Percentiles rank a stretch among this genome's conserved stretches.
Conservation (phyloP, 53 echinoderm and acorn worm genomes). For the Apostichopus leukothele region DNA sequence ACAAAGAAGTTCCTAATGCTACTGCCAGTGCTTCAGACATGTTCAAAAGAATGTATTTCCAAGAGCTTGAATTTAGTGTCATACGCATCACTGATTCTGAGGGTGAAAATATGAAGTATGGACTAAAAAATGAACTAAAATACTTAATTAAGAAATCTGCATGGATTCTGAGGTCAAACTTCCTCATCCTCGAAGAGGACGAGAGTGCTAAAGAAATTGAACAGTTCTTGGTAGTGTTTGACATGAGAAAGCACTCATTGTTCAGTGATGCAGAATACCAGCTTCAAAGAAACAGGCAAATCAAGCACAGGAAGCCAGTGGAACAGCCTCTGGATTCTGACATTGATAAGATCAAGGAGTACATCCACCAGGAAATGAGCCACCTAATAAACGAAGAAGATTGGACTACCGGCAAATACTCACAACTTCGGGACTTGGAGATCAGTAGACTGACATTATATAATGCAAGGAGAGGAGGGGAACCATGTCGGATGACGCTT, state of each 20-base stretch:
- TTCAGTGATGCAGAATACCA: slow-evolving; percentile 61
- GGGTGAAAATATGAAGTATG: slow-evolving; percentile 42
- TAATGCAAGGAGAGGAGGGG: slow-evolving; percentile 47
- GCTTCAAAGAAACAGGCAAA: slow-evolving; percentile 48
- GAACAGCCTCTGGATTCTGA: slow-evolving; percentile 64
- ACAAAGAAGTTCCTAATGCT: background rate
- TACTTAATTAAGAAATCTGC: slow-evolving; percentile 58
- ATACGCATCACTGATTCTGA: background rate
- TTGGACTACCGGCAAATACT: slow-evolving; percentile 11
- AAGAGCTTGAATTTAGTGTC: background rate
- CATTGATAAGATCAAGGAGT: slow-evolving; percentile 51
- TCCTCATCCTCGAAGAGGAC: slow-evolving; percentile 47
- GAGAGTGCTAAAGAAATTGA: slow-evolving; percentile 48
- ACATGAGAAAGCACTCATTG: slow-evolving; percentile 11
- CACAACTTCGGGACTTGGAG: background rate
- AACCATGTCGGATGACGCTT: slow-evolving; percentile 40
- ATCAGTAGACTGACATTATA: slow-evolving; percentile 21
- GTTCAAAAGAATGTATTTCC: background rate
- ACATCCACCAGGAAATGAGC: background rate
- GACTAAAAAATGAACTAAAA: slow-evolving; percentile 59
- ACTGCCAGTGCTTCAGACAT: background rate
- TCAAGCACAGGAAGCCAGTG: slow-evolving; percentile 55
- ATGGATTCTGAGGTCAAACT: slow-evolving; percentile 58
- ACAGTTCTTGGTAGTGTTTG: slow-evolving; percentile 59
- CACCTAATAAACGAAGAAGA: background rate